phyloP scores from a whole-genome alignment of 2,888 invertebrate genomes.

The Lycocerus yunnanus region DNA sequence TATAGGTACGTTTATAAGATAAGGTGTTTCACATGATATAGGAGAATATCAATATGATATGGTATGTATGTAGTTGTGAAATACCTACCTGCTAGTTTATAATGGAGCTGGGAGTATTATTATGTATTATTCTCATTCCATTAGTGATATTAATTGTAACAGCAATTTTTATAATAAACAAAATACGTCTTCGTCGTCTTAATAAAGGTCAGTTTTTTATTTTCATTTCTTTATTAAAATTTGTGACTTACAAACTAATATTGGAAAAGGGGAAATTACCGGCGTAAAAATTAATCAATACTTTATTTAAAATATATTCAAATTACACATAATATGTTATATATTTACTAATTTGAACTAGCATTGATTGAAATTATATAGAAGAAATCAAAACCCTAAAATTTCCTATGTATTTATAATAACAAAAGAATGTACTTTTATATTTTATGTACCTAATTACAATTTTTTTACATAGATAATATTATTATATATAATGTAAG shows the following conservation, averaged over 20 bases:
- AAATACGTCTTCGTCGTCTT: neutral
- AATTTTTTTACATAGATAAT: too few species aligned
- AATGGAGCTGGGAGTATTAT: neutral
- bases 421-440: too few species aligned
- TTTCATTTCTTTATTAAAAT: neutral
- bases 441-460: too few species aligned
- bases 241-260: neutral
- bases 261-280: neutral
- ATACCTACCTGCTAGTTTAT: neutral
- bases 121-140: neutral
- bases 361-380: too few species aligned
- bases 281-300: too few species aligned
- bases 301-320: too few species aligned
- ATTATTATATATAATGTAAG: too few species aligned
- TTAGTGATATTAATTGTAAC: neutral
- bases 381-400: too few species aligned
- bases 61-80: neutral
- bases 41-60: too few species aligned
- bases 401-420: too few species aligned
- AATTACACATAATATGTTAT: too few species aligned
- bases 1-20: neutral
- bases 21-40: neutral
- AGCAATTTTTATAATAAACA: neutral
- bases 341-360: too few species aligned
- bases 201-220: neutral